A percentile compares a stretch with the other conserved stretches of the same genome.
These are phyloP conservation scores for Myotis findleyi DNA, from an alignment of 2,797 vertebrate species.

Conservation along the genomic window DNA sequence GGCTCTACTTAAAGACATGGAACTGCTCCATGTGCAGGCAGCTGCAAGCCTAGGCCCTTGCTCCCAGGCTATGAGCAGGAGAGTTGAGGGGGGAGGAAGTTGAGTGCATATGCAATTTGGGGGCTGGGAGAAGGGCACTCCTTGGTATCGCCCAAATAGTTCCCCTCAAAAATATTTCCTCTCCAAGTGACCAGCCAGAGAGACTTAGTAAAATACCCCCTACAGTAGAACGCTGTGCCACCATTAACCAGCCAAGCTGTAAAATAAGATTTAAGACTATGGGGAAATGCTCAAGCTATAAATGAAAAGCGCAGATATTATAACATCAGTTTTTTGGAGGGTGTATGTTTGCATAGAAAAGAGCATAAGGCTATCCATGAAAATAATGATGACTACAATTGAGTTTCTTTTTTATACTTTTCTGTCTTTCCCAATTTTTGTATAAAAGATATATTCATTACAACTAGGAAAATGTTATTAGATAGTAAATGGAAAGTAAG, in stretches of 20 bases:
- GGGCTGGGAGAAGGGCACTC: not conserved
- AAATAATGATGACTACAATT: constrained; percentile 30
- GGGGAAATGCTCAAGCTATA: not conserved
- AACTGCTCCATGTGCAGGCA: not conserved
- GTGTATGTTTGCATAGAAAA: not conserved
- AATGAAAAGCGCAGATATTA: not conserved
- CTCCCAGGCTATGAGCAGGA: not conserved
- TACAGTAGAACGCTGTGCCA: not conserved
- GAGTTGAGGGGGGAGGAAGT: no score
- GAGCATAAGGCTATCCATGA: not conserved
- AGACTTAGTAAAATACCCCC: not conserved
- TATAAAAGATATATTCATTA: constrained; percentile 18
- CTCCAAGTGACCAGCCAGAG: constrained; percentile 7
- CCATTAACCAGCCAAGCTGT: not conserved
- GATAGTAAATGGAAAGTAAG: constrained; percentile 49
- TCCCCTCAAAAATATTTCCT: not conserved
- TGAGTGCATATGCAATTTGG: not conserved
- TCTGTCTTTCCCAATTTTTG: constrained; percentile 45
- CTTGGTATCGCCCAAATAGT: not conserved
- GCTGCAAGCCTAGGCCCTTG: not conserved
- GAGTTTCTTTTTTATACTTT: constrained; percentile 28
- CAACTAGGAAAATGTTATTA: constrained; percentile 47
- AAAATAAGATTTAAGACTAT: not conserved
- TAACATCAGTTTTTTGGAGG: not conserved
- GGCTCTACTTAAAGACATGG: not conserved